Base-by-base conservation (phyloP, 2,113 vertebrate genomes). In the Saimiri boliviensis region DNA sequence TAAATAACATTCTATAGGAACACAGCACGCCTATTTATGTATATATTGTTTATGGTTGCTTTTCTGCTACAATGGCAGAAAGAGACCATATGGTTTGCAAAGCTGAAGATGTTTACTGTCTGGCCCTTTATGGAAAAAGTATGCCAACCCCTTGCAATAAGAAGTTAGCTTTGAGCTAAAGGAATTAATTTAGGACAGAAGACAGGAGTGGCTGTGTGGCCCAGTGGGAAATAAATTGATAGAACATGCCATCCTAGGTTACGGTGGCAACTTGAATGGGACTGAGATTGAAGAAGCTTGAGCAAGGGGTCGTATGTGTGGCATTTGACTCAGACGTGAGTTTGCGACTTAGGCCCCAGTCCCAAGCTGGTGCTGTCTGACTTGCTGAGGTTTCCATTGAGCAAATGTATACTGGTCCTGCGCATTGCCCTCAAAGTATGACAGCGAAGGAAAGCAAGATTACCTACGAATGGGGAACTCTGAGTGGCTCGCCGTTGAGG, bases 151-250 rank as follows among this genome's bases (percentile, higher is more conserved):
- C 42, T 91, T 35, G 52, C 73, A 81, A 4, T 17, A 40, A 32
- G 45, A 68, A 60, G 9, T 66, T 52, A 73, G 49, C 74, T 86
- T 92, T 54, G 60, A 90, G 71, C 27, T 9, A 40, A 81, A 81
- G 49, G 71, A 86, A 60, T 92, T 90, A 27, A 82, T 83, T 93
- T 92, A 30, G 52, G 68, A 63, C 49, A 73, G 79, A 88, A 85
- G 58, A 56, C 10, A 54, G 94, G 49, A 40, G 20, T 14, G 37
- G 7, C 25, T 70, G 74, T 42, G 27, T 86, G 21, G 25, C 4
- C 32, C 47, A 23, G 0, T 6, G 21, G 76, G 81, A 13, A 80
- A 32, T 37, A 20, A 30, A 21, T 40, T 21, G 45, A 49, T 95
- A 47, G 60, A 40, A 45, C 35, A 35, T 37, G 6, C 4, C 40